These are phyloP conservation scores for Periophthalmus modestus DNA, from an alignment of 2,113 vertebrate species.

Conservation along the genomic window DNA sequence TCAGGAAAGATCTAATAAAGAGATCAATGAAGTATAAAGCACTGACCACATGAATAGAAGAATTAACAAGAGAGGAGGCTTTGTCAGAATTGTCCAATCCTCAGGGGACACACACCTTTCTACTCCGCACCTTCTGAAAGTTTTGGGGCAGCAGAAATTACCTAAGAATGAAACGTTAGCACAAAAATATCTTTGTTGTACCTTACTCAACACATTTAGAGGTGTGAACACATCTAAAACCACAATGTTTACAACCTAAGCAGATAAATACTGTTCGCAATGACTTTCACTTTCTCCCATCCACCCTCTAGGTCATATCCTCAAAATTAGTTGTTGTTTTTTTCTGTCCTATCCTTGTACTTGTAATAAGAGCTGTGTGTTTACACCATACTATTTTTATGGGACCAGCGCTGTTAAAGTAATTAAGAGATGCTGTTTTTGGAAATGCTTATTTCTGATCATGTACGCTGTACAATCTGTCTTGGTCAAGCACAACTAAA, in stretches of 20 bases:
- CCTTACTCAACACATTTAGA: slow-evolving; percentile 1
- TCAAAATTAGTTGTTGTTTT: no score
- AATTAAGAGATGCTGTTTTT: no score
- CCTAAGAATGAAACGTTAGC: neutral
- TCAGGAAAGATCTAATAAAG: slow-evolving; percentile 3
- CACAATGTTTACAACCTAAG: neutral
- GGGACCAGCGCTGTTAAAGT: no score
- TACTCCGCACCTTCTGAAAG: neutral
- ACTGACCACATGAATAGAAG: neutral
- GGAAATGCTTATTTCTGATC: no score
- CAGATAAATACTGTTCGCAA: neutral
- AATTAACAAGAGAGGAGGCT: neutral
- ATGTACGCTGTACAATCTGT: no score
- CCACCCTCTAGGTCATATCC: no score
- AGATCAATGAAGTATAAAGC: neutral
- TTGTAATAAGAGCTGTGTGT: no score
- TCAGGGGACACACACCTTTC: neutral
- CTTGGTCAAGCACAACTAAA: no score
- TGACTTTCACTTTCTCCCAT: neutral
- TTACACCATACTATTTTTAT: no score
- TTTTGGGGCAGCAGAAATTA: slow-evolving; percentile 2
- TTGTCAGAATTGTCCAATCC: neutral
- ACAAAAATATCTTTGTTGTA: neutral
- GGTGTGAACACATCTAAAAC: neutral
- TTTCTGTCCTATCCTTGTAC: no score